Conservation (phyloP, 92 coral and sea anemone species). For the Porites rus region DNA sequence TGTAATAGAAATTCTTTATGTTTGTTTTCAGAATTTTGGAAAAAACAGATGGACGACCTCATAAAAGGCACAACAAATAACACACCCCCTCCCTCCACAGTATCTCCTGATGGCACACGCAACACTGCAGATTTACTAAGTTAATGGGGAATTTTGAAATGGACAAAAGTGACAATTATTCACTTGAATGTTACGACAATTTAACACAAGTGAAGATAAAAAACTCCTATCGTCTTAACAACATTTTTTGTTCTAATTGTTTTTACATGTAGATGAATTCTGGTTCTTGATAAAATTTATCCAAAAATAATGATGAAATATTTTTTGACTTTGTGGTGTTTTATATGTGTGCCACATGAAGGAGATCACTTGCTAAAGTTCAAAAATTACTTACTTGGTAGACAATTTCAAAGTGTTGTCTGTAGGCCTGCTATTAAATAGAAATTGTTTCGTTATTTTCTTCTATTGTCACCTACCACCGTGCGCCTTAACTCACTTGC, state of each 20-base stretch:
- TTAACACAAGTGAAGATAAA: not conserved
- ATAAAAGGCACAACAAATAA: constrained; percentile 29
- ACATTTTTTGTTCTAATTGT: no score
- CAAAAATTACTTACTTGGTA: no score
- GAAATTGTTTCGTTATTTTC: no score
- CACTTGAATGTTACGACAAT: not conserved
- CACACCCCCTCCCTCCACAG: constrained; percentile 31
- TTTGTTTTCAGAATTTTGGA: constrained; percentile 35
- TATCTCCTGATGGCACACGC: constrained; percentile 11
- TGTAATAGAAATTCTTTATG: no score
- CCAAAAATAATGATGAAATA: no score
- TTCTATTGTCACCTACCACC: no score
- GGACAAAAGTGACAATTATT: not conserved
- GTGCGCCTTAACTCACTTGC: no score
- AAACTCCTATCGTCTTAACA: not conserved
- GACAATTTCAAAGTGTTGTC: no score
- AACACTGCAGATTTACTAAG: constrained; percentile 25
- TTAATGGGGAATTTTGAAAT: not conserved
- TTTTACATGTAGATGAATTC: not conserved
- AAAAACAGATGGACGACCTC: constrained; percentile 35
- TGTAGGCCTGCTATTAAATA: no score
- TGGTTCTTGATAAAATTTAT: not conserved
- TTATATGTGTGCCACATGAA: no score
- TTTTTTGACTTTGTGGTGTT: no score
- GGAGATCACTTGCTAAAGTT: no score